Percentiles rank a stretch among this genome's conserved stretches.
phyloP scores from a whole-genome alignment of 37 sponge, comb jelly and placozoan genomes.

The Bolinopsis microptera region DNA sequence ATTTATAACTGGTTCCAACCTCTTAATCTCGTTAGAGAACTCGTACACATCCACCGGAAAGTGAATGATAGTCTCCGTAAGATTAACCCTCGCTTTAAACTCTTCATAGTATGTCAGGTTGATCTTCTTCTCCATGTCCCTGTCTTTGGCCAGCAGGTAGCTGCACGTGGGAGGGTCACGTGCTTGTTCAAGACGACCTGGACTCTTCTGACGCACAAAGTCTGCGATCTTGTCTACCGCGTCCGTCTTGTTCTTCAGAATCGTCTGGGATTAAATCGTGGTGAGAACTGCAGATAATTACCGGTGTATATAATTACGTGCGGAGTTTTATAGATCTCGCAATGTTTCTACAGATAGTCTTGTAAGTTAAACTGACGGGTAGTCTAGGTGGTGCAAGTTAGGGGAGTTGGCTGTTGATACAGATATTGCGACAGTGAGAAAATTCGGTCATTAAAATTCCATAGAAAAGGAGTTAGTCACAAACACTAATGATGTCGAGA shows the following conservation, averaged over 20 bases:
- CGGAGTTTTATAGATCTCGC: neutral
- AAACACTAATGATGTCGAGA: no score
- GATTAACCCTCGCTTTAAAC: constrained; percentile 12
- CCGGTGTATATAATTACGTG: neutral
- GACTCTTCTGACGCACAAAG: constrained; percentile 40
- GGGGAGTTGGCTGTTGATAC: no score
- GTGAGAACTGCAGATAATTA: neutral
- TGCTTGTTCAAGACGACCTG: neutral
- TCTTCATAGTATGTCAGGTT: constrained; percentile 20
- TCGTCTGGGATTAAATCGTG: neutral
- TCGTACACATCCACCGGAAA: constrained; percentile 40
- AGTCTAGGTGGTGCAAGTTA: no score
- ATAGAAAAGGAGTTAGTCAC: no score
- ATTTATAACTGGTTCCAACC: no score
- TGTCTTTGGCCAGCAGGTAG: constrained; percentile 34
- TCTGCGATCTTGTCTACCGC: constrained; percentile 30
- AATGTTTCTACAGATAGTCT: no score
- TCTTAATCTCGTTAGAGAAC: constrained; percentile 6
- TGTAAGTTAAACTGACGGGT: no score
- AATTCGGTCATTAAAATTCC: no score
- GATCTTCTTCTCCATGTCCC: neutral
- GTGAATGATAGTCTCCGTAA: constrained; percentile 12
- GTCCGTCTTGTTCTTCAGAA: constrained; percentile 44
- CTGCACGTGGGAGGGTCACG: neutral
- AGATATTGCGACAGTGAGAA: no score